These are phyloP conservation scores for Jacana jacana DNA, from an alignment of 2,113 vertebrate species.

Conservation along the genomic window DNA sequence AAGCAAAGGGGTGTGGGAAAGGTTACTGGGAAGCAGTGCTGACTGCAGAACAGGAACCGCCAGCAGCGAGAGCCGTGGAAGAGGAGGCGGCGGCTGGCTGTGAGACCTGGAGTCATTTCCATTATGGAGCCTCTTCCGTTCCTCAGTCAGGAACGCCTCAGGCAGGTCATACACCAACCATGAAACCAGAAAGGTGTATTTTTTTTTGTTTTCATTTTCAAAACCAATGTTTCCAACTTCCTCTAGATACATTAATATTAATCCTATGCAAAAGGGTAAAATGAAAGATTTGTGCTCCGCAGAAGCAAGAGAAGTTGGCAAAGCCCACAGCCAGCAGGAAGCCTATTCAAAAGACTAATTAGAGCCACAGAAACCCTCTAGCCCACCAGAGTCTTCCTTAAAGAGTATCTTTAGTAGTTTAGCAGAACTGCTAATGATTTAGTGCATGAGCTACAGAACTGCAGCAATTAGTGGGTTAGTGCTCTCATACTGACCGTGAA, in stretches of 20 bases:
- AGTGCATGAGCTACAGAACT: conserved; percentile 51
- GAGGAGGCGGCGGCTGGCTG: background rate
- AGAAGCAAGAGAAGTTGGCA: conserved; percentile 34
- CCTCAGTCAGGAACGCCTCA: background rate
- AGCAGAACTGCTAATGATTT: conserved; percentile 21
- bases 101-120: background rate
- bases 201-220: background rate
- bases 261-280: background rate
- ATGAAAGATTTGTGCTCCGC: background rate
- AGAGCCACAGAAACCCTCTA: conserved; percentile 25
- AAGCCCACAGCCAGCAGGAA: conserved; percentile 38
- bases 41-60: background rate
- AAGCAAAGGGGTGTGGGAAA: background rate
- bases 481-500: conserved; percentile 75
- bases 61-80: background rate
- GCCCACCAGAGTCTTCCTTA: background rate
- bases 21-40: background rate
- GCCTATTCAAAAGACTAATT: conserved; percentile 39
- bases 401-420: conserved; percentile 42
- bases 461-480: conserved; percentile 62
- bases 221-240: background rate
- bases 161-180: background rate
- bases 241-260: background rate
- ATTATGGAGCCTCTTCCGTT: background rate
- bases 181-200: background rate